Conservation (phyloP, 2,888 invertebrate genomes). For the Abrostola triplasia region DNA sequence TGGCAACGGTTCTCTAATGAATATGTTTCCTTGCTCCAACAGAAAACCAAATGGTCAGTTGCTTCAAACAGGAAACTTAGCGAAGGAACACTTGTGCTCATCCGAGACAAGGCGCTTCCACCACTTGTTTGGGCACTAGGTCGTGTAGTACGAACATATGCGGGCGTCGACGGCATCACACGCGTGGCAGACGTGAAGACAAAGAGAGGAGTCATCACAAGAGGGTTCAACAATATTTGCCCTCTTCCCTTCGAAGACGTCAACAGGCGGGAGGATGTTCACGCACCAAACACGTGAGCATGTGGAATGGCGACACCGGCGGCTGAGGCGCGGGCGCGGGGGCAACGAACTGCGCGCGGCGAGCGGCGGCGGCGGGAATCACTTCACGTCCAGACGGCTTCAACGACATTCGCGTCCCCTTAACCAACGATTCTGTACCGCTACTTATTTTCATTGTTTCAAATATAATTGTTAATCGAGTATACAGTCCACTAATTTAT, state of each 20-base stretch:
- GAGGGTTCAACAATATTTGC: constrained; percentile 21
- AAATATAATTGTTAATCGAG: not conserved
- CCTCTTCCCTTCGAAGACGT: constrained; percentile 13
- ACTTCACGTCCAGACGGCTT: not conserved
- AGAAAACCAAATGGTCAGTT: too few species aligned
- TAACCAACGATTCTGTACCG: not conserved
- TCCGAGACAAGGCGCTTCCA: too few species aligned
- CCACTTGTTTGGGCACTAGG: too few species aligned
- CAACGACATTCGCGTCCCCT: not conserved
- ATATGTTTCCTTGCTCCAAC: too few species aligned
- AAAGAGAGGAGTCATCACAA: constrained; percentile 19
- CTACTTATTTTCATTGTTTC: not conserved
- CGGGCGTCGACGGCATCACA: constrained; percentile 12
- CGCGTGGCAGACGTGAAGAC: constrained; percentile 25
- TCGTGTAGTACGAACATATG: too few species aligned
- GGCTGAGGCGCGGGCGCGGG: constrained; percentile 1
- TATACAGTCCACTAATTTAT: not conserved
- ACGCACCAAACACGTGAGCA: not conserved
- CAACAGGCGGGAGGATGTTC: constrained; percentile 17
- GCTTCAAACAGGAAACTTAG: too few species aligned
- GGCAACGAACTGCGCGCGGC: not conserved
- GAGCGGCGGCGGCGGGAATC: not conserved
- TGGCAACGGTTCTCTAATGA: too few species aligned
- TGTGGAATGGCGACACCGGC: not conserved
- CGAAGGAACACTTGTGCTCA: too few species aligned